These are phyloP conservation scores for Oopsacas minuta DNA, from an alignment of 37 sponge, comb jelly and placozoan species.

Conservation along the genomic window DNA sequence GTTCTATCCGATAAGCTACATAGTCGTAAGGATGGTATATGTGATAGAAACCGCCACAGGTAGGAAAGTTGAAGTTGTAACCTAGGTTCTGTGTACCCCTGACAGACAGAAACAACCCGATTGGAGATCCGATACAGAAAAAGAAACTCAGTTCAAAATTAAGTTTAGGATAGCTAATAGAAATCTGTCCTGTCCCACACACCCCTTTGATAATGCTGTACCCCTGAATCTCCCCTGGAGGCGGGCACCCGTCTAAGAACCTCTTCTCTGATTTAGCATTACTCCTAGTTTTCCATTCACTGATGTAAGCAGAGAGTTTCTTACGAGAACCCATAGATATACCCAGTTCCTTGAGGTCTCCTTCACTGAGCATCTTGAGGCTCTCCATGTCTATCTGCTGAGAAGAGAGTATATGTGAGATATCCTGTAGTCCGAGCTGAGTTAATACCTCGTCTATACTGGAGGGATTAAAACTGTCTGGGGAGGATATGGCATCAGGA, in stretches of 20 bases:
- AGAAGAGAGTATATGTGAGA: conserved; percentile 26
- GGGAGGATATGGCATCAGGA: neutral
- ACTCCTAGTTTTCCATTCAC: neutral
- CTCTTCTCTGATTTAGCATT: neutral
- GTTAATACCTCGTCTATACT: conserved; percentile 45
- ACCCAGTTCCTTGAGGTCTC: conserved; percentile 74
- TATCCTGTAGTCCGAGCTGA: conserved; percentile 36
- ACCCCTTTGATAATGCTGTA: conserved; percentile 25
- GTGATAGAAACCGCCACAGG: conserved; percentile 70
- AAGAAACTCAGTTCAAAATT: conserved; percentile 48
- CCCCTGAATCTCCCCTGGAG: conserved; percentile 26
- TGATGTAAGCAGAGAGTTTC: conserved; percentile 53
- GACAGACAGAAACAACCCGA: conserved; percentile 80
- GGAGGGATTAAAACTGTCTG: neutral
- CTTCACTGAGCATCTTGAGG: conserved; percentile 38
- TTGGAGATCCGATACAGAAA: conserved; percentile 81
- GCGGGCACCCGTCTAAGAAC: neutral
- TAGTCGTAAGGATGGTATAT: conserved; percentile 97
- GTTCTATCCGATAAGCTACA: conserved; percentile 91
- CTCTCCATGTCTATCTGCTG: conserved; percentile 73
- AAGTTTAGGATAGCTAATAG: conserved; percentile 45
- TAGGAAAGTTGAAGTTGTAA: conserved; percentile 59
- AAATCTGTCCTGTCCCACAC: conserved; percentile 76
- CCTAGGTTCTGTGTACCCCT: conserved; percentile 81
- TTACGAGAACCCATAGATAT: conserved; percentile 75